Evolutionary conservation across 1,140 invertebrate species (phyloP).

Genomic region (Tachypleus tridentatus): DNA sequence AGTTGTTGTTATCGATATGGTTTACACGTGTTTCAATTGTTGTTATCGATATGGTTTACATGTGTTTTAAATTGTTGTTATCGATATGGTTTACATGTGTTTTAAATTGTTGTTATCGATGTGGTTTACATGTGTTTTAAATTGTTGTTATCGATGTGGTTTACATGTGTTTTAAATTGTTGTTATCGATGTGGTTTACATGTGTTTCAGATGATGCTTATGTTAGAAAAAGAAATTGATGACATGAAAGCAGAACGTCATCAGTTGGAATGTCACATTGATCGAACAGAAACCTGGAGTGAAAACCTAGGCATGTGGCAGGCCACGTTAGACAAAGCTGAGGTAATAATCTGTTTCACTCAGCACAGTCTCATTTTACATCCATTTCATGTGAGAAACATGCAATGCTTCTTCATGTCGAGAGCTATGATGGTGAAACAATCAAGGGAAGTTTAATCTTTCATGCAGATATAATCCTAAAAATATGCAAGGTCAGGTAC

Average conservation of each 20-base stretch:
- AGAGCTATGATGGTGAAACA: too few relatives aligned
- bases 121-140: not conserved
- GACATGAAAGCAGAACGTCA: constrained; percentile 60
- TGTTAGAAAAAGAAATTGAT: constrained; percentile 68
- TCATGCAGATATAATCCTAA: too few relatives aligned
- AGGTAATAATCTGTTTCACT: constrained; percentile 4
- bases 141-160: not conserved
- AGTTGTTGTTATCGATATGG: too few relatives aligned
- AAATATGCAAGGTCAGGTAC: too few relatives aligned
- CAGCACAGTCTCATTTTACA: not conserved
- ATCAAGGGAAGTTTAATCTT: too few relatives aligned
- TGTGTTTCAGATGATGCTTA: constrained; percentile 41
- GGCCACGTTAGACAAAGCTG: constrained; percentile 50
- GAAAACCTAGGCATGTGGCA: constrained; percentile 75
- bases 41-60: too few relatives aligned
- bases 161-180: not conserved
- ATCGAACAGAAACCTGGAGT: constrained; percentile 75
- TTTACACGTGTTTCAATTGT: too few relatives aligned
- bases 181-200: not conserved
- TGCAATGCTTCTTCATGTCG: too few relatives aligned
- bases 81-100: too few relatives aligned
- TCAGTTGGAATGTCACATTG: constrained; percentile 64
- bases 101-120: too few relatives aligned
- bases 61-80: too few relatives aligned
- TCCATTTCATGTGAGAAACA: too few relatives aligned